phyloP scores from a whole-genome alignment of 2,797 vertebrate genomes.

The Knipowitschia caucasica region DNA sequence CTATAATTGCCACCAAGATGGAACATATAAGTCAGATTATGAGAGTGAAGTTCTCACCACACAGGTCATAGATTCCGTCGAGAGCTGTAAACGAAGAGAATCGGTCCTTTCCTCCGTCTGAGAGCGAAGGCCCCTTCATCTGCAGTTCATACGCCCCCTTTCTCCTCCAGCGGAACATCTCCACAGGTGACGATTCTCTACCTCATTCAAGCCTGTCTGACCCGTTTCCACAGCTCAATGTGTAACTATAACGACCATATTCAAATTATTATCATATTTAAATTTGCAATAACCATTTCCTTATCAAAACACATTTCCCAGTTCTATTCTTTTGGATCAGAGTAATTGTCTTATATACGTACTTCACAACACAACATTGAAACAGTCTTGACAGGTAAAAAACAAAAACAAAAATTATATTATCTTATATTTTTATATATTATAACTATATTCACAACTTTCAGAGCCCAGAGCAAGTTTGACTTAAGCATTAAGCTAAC shows the following conservation, averaged over 20 bases:
- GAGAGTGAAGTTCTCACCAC: too few relatives aligned
- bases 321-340: too few relatives aligned
- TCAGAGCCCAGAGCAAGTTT: too few relatives aligned
- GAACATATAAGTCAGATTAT: background rate
- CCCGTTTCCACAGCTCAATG: background rate
- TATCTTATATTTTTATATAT: too few relatives aligned
- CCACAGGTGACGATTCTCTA: conserved; percentile 1
- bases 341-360: too few relatives aligned
- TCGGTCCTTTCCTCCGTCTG: conserved; percentile 71
- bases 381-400: too few relatives aligned
- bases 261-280: conserved; percentile 6
- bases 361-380: too few relatives aligned
- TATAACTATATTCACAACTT: too few relatives aligned
- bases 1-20: too few relatives aligned
- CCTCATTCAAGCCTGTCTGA: background rate
- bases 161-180: conserved; percentile 94
- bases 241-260: background rate
- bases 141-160: conserved; percentile 88
- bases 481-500: too few relatives aligned
- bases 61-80: conserved; percentile 81
- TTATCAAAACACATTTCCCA: conserved; percentile 23
- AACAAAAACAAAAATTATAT: too few relatives aligned
- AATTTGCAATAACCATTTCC: conserved; percentile 13
- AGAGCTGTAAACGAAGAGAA: conserved; percentile 89
- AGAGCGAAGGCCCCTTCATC: conserved; percentile 71